These are phyloP conservation scores for Andrena marginata DNA, from an alignment of 2,888 invertebrate species.

Conservation along the genomic window DNA sequence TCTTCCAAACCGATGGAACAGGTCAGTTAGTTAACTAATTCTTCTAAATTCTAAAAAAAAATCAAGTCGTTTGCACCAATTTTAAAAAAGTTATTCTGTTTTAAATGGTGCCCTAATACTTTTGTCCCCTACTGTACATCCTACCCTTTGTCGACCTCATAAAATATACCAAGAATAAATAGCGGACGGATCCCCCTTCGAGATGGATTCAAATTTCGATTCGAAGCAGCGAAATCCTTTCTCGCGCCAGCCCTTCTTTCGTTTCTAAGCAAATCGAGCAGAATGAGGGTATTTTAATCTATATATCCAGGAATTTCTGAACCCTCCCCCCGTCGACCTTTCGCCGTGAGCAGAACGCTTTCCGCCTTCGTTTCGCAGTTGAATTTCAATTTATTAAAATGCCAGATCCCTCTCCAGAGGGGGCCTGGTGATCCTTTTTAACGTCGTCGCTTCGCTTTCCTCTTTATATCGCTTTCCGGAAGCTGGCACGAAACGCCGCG, in stretches of 20 bases:
- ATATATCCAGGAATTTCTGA: conserved; percentile 32
- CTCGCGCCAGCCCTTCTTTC: conserved; percentile 20
- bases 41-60: too few relatives aligned
- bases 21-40: too few relatives aligned
- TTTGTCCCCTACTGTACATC: background rate
- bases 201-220: conserved; percentile 12
- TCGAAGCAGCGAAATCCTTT: background rate
- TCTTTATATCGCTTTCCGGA: conserved; percentile 61
- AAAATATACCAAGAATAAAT: background rate
- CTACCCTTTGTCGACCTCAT: background rate
- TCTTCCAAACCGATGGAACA: too few relatives aligned
- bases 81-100: too few relatives aligned
- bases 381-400: conserved; percentile 70
- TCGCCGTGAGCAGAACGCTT: conserved; percentile 12
- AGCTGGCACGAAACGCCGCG: conserved; percentile 61
- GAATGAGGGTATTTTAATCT: conserved; percentile 60
- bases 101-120: too few relatives aligned
- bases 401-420: conserved; percentile 50
- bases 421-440: conserved; percentile 59
- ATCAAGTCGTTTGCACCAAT: too few relatives aligned
- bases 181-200: background rate
- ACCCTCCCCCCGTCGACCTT: background rate
- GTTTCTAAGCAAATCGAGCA: conserved; percentile 44
- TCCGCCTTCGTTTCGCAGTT: conserved; percentile 57
- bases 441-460: conserved; percentile 62